Evolutionary conservation across 2,797 vertebrate species (phyloP).

Genomic region (Gymnothorax javanicus): DNA sequence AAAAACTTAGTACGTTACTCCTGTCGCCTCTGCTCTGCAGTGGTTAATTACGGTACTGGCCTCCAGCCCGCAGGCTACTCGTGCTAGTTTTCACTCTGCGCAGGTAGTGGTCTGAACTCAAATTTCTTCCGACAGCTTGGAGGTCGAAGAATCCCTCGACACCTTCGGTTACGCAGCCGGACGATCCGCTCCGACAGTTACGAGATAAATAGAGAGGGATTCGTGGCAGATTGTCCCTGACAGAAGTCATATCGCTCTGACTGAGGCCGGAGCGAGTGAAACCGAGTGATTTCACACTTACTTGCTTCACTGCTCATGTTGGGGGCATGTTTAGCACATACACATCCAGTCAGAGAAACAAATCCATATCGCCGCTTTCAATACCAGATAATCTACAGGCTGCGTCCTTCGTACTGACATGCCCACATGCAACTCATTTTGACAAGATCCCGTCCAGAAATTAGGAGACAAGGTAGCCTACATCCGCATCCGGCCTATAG

Average conservation of each 20-base stretch:
- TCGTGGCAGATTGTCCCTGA: slow-evolving; percentile 90
- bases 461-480: not conserved
- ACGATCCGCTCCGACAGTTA: slow-evolving; percentile 82
- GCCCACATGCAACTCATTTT: not conserved
- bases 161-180: slow-evolving; percentile 81
- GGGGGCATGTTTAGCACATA: slow-evolving; percentile 65
- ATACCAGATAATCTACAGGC: not conserved
- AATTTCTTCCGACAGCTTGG: slow-evolving; percentile 86
- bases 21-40: slow-evolving; percentile 68
- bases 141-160: slow-evolving; percentile 83
- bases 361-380: slow-evolving; percentile 45
- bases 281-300: slow-evolving; percentile 78
- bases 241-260: slow-evolving; percentile 85
- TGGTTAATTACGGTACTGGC: slow-evolving; percentile 79
- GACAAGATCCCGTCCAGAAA: not conserved
- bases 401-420: not conserved
- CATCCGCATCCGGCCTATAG: too few species aligned
- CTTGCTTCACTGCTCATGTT: slow-evolving; percentile 68
- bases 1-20: slow-evolving; percentile 69
- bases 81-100: slow-evolving; percentile 66
- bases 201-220: slow-evolving; percentile 82
- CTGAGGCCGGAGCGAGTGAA: slow-evolving; percentile 66
- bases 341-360: slow-evolving; percentile 71
- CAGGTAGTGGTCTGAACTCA: slow-evolving; percentile 75
- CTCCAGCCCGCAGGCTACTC: slow-evolving; percentile 72